Base-by-base conservation (phyloP, 2,888 invertebrate genomes). In the Aphodius granarius region DNA sequence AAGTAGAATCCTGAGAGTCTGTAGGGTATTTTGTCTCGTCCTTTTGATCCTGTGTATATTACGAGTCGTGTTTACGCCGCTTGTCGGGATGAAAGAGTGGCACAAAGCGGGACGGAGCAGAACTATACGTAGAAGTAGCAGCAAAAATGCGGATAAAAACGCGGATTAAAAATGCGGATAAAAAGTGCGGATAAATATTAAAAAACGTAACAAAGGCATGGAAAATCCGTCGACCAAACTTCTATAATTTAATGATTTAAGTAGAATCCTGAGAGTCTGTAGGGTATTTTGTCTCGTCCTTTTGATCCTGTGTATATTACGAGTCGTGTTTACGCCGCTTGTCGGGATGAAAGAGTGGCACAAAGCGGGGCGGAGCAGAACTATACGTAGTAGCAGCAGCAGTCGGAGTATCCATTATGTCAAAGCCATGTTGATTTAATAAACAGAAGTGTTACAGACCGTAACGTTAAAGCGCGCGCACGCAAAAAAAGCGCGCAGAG, bases 391-490 rank as follows among this genome's bases (percentile, higher is more conserved):
- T n/a, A n/a, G n/a, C n/a, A n/a, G n/a, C n/a, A 43, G 43, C 43
- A 43, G 3, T 6, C 43, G 43, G 43, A 2, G 43, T 1, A 66
- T 66, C 66, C 66, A 66, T 66, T 66, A 66, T 20, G 66, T 66
- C 20, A 20, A 20, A 66, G 20, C 66, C 16, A 66, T 66, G 66
- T 66, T 66, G 66, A 66, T 66, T 66, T 66, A 66, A 66, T 66
- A 66, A 66, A 66, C 66, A 66, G 66, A 66, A 66, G 43, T n/a
- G n/a, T 18, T 66, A 19, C 18, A 13, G 66, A 20, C 66, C 20
- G 20, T 66, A 43, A 43, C 43, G 43, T 43, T 43, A 43, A n/a
- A n/a, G n/a, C n/a, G n/a, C n/a, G n/a, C n/a, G n/a, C n/a, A 43
- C 43, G 43, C 66, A 13, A 66, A 66, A 66, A 65, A 66, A 66